A percentile compares a stretch with the other conserved stretches of the same genome.
Evolutionary conservation across 2,888 invertebrate species (phyloP).

Genomic region (Sepioteuthis lessoniana): DNA sequence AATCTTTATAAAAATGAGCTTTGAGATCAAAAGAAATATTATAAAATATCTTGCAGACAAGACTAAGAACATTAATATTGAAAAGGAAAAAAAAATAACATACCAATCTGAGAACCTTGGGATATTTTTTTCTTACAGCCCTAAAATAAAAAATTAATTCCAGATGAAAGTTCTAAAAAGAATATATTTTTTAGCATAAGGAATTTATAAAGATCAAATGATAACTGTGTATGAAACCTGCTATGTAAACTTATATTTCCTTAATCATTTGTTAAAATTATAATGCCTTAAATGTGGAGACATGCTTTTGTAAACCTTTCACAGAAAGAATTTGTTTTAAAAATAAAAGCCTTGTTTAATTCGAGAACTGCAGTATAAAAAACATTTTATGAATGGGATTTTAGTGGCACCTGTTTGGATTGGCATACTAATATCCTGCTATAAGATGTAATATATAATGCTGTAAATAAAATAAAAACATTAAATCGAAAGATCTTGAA

Average conservation of each 20-base stretch:
- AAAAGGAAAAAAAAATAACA: constrained; percentile 75
- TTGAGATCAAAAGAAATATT: no score
- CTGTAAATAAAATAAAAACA: no score
- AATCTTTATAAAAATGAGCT: no score
- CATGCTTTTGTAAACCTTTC: neutral
- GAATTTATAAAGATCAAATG: neutral
- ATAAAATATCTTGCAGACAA: no score
- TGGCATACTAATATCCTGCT: no score
- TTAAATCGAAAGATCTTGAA: neutral
- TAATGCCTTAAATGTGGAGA: constrained; percentile 3
- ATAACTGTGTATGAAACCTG: neutral
- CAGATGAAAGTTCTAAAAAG: neutral
- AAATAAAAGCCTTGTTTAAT: no score
- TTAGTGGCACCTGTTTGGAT: no score
- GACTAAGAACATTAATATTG: no score
- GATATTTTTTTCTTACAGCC: constrained; percentile 90
- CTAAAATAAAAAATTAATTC: constrained; percentile 80
- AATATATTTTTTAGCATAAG: neutral
- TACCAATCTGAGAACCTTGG: constrained; percentile 89
- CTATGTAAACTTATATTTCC: neutral
- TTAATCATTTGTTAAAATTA: neutral
- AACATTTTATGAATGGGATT: no score
- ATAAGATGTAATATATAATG: no score
- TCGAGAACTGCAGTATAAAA: no score
- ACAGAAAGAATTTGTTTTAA: neutral